Base-by-base conservation (phyloP, 2,797 vertebrate genomes). In the Caiman crocodilus region DNA sequence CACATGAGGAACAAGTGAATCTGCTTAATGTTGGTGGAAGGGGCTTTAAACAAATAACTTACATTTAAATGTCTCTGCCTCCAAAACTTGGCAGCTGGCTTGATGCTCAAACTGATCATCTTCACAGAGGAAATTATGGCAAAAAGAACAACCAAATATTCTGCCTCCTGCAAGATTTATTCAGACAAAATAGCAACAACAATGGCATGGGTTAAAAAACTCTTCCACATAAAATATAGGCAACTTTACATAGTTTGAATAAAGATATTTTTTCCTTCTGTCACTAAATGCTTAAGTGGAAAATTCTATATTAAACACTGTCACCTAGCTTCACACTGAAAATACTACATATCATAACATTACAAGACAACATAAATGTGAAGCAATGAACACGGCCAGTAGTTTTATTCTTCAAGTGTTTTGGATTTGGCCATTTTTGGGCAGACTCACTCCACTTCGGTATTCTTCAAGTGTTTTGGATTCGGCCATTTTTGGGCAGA, bases 71-170 rank as follows among this genome's bases (percentile, higher is more conserved):
- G 99, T 99, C 98, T 99, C 99, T 14, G 99, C 98, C 96, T 99
- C 99, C 95, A 99, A 97, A 95, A 99, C 97, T 95, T 99, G 99
- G 97, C 99, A 99, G 97, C 99, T 99, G 71, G 99, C 99, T 98
- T 99, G 99, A 96, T 99, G 99, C 89, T 99, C 99, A 98, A 99
- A 99, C 94, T 99, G 99, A 98, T 99, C 99, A 94, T 99, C 99
- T 98, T 99, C 99, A 95, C 99, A 99, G 76, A 99, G 97, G 97
- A 99, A 99, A 97, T 99, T 99, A 30, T 98, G 98, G 94, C 99
- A 99, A 96, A 99, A 99, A 84, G 99, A 99, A 89, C 99, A 99
- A 90, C 99, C 98, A 59, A 99, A 99, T 97, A 99, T 99, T 91
- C 99, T 98, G 21, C 99, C 99, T 85, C 99, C 99, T 99, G 61